phyloP scores from a whole-genome alignment of 2,113 vertebrate species.

The Campylomormyrus numenius region DNA sequence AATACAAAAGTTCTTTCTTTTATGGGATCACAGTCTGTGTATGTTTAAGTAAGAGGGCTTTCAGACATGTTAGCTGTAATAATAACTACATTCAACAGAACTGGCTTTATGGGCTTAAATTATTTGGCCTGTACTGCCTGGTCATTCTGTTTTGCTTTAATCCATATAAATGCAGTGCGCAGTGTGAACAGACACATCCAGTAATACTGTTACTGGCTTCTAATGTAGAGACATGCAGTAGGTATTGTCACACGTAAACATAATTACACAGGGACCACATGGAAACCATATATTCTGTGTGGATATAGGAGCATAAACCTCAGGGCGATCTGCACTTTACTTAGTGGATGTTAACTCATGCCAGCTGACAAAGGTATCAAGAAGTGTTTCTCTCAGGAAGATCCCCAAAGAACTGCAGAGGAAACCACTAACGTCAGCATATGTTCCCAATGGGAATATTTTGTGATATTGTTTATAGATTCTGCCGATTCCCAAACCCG shows the following conservation, averaged over 20 bases:
- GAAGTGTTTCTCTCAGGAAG: not conserved
- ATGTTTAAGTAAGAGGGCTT: not conserved
- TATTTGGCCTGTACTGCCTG: not conserved
- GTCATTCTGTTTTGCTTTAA: not conserved
- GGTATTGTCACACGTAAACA: not conserved
- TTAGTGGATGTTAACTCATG: not conserved
- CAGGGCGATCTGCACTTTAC: not conserved
- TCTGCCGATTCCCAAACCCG: not conserved
- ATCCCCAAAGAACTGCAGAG: not conserved
- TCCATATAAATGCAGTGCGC: not conserved
- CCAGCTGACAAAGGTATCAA: not conserved
- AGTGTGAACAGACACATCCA: not conserved
- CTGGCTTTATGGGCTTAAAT: not conserved
- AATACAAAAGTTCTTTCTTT: not conserved
- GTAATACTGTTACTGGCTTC: not conserved
- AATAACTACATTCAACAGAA: not conserved
- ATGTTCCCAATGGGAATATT: constrained; percentile 8
- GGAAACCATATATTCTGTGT: not conserved
- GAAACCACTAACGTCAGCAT: not conserved
- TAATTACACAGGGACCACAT: not conserved
- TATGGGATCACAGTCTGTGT: not conserved
- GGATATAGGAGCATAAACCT: not conserved
- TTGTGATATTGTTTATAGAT: not conserved
- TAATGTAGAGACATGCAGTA: not conserved
- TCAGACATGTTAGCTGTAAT: not conserved